Evolutionary conservation across 2,888 invertebrate genomes (phyloP), one percentile per base, ranked within the genome.

Genomic region (Lasioglossum vierecki): DNA sequence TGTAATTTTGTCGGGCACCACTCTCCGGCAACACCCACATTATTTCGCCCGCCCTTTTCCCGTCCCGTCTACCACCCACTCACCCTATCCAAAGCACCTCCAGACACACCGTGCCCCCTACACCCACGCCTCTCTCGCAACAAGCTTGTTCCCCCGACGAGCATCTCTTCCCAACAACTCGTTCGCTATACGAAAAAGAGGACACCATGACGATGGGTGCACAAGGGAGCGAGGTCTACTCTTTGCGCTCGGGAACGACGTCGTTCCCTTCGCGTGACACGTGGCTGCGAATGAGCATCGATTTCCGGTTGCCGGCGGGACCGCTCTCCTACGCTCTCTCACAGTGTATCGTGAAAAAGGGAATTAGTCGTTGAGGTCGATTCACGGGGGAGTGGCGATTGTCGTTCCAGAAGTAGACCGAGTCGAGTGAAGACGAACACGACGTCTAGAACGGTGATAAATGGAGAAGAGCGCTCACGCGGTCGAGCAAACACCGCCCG

Each of bases 1-100:
- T 94, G 94, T 94, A 94, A 94, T 94, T 94, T 94, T 93, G 93
- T 93, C 93, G 93, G 93, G 84, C 87, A 90, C 88, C 88, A 77
- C 88, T 88, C 87, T 85, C 86, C 46, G 88, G 88, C 92, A 91
- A 92, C 92, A 84, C 88, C 91, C 92, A 91, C 92, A 92, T 93
- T 93, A 93, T 93, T 93, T 93, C 93, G 91, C 91, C 76, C 79
- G 39, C 76, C 53, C 57, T 18, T 35, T 66, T 68, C 79, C 71
- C 46, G 30, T 46, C 68, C 72, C 68, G 4, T 35, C 66, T 18
- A 15, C 66, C n/a, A 30, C 60, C 49, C 39, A 18, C 41, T n/a
- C 39, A 35, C 26, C 26, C 35, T 39, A n/a, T n/a, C 57, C 57
- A 53, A 68, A 35, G 44, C 30, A 53, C 53, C 46, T n/a, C 70